Evolutionary conservation across 2,888 invertebrate species (phyloP).

Genomic region (Strigamia crassipes): DNA sequence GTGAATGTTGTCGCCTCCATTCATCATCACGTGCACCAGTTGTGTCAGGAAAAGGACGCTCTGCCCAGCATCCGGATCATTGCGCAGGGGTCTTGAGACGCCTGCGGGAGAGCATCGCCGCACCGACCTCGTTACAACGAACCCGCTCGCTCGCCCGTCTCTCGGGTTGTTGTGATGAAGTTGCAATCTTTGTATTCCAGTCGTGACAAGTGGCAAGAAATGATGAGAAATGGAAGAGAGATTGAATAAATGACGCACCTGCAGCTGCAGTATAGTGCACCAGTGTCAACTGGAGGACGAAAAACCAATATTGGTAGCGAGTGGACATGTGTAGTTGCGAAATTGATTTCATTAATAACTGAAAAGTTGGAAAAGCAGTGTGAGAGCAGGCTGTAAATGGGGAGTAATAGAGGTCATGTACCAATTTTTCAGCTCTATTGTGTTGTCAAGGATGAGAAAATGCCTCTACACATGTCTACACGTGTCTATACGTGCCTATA

Average conservation of each 20-base stretch:
- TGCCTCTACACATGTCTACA: too few relatives aligned
- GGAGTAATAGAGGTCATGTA: conserved; percentile 16
- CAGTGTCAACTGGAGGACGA: neutral
- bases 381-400: neutral
- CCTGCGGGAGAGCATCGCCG: conserved; percentile 8
- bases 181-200: conserved; percentile 40
- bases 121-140: neutral
- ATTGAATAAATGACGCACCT: conserved; percentile 36
- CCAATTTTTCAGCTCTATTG: neutral
- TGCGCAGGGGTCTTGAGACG: neutral
- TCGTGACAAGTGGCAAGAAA: conserved; percentile 31
- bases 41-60: conserved; percentile 36
- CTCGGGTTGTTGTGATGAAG: neutral
- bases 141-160: neutral
- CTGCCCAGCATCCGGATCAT: conserved; percentile 31
- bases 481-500: too few relatives aligned
- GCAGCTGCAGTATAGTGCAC: neutral
- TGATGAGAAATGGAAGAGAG: conserved; percentile 28
- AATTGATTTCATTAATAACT: conserved; percentile 32
- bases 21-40: conserved; percentile 36
- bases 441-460: neutral
- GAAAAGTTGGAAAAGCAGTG: neutral
- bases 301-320: neutral
- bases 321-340: neutral
- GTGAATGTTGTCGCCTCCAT: conserved; percentile 40